phyloP scores from a whole-genome alignment of 2,113 vertebrate genomes.

The Rynchops niger region DNA sequence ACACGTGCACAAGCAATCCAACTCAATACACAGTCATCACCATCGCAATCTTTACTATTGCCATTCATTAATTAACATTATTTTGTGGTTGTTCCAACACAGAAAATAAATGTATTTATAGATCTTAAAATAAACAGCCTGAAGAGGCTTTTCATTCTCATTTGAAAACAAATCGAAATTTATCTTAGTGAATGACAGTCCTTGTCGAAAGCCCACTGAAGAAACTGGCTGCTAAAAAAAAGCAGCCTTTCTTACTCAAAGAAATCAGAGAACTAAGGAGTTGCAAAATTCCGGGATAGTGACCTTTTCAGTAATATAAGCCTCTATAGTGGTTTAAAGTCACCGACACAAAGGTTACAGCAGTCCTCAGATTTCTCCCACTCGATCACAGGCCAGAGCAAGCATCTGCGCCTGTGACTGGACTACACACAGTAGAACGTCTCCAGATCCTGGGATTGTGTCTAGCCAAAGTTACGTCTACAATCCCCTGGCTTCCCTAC shows the following conservation, averaged over 20 bases:
- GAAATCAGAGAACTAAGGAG: background rate
- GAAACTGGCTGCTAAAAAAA: background rate
- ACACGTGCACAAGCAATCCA: background rate
- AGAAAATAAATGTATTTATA: background rate
- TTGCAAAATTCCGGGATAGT: background rate
- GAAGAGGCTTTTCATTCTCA: background rate
- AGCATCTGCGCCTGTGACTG: background rate
- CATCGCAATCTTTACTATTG: background rate
- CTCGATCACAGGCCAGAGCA: background rate
- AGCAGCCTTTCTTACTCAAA: background rate
- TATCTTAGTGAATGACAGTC: background rate
- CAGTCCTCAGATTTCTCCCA: background rate
- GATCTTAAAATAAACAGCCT: background rate
- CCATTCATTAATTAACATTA: constrained; percentile 1
- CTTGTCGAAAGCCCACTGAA: background rate
- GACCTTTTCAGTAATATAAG: background rate
- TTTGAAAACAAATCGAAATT: background rate
- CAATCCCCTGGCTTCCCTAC: background rate
- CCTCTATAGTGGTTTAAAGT: background rate
- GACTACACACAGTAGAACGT: background rate
- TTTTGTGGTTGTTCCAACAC: background rate
- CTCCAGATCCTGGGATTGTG: background rate
- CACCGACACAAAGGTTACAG: background rate
- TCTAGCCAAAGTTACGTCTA: background rate
- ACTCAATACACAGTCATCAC: background rate